phyloP scores from a whole-genome alignment of 2,888 invertebrate genomes.

The Cephonodes hylas region DNA sequence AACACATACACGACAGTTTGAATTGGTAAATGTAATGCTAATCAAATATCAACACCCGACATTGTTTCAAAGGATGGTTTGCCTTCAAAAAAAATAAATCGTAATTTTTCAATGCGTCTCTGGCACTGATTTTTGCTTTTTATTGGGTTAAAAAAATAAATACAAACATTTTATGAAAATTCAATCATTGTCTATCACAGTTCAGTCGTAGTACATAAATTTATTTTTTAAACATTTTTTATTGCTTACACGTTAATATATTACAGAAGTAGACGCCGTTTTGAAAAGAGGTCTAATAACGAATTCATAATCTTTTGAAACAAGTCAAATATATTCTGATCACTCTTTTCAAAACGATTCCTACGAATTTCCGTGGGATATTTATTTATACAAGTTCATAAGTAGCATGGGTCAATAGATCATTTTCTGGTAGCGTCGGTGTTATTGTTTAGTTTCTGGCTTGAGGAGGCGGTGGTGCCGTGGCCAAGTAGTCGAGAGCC shows the following conservation, averaged over 20 bases:
- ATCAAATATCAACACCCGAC: conserved; percentile 38
- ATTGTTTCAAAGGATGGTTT: conserved; percentile 26
- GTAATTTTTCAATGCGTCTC: conserved; percentile 72
- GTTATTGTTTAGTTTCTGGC: conserved; percentile 43
- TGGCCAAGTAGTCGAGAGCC: conserved; percentile 86
- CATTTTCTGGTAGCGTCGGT: conserved; percentile 15
- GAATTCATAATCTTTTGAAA: background rate
- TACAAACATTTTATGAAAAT: conserved; percentile 53
- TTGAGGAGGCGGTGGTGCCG: conserved; percentile 80
- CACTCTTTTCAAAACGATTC: conserved; percentile 47
- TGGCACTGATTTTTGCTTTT: conserved; percentile 76
- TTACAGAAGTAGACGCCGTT: conserved; percentile 34
- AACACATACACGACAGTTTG: conserved; percentile 41
- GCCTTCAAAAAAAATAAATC: conserved; percentile 27
- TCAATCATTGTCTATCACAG: conserved; percentile 73
- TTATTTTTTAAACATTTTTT: conserved; percentile 64
- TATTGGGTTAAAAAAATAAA: conserved; percentile 52
- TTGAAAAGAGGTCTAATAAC: conserved; percentile 38
- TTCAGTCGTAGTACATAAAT: conserved; percentile 63
- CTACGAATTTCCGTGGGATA: conserved; percentile 10
- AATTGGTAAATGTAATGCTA: conserved; percentile 41
- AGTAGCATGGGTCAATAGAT: conserved; percentile 25
- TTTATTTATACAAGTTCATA: conserved; percentile 35
- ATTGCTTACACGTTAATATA: conserved; percentile 42
- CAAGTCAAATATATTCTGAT: background rate